Conservation (phyloP, 2,888 invertebrate species). For the Cylloceria caligata region DNA sequence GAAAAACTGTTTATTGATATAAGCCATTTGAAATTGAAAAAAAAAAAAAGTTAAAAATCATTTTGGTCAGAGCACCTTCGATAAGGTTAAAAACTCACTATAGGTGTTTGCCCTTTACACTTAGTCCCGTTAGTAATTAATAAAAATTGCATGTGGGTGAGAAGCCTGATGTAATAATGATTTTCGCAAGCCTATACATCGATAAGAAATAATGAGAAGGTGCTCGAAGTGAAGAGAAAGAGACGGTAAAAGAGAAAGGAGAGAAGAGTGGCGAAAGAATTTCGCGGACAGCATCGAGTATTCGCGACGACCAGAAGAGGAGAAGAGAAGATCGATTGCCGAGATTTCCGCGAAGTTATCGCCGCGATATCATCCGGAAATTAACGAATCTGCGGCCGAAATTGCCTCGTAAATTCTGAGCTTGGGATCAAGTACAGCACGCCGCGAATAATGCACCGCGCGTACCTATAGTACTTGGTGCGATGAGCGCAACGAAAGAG, state of each 20-base stretch:
- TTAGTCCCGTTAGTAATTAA: slow-evolving; percentile 29
- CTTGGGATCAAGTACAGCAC: slow-evolving; percentile 54
- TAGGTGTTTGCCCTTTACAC: neutral
- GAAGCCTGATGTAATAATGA: neutral
- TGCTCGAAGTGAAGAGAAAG: slow-evolving; percentile 16
- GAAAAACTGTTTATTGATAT: neutral
- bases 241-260: slow-evolving; percentile 2
- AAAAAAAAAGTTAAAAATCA: neutral
- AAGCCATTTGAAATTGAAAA: too few relatives aligned
- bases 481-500: slow-evolving; percentile 56
- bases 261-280: slow-evolving; percentile 23
- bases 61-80: neutral
- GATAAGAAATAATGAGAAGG: slow-evolving; percentile 55
- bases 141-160: neutral
- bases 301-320: slow-evolving; percentile 36
- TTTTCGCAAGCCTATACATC: slow-evolving; percentile 26
- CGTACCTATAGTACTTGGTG: neutral
- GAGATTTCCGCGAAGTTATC: slow-evolving; percentile 76
- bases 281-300: neutral
- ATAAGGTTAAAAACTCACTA: neutral
- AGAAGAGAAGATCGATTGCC: slow-evolving; percentile 75
- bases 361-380: slow-evolving; percentile 74
- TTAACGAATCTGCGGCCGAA: slow-evolving; percentile 77
- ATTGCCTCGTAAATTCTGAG: slow-evolving; percentile 79
- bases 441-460: neutral